phyloP scores from a whole-genome alignment of 2,113 vertebrate species.

The Camelus bactrianus region DNA sequence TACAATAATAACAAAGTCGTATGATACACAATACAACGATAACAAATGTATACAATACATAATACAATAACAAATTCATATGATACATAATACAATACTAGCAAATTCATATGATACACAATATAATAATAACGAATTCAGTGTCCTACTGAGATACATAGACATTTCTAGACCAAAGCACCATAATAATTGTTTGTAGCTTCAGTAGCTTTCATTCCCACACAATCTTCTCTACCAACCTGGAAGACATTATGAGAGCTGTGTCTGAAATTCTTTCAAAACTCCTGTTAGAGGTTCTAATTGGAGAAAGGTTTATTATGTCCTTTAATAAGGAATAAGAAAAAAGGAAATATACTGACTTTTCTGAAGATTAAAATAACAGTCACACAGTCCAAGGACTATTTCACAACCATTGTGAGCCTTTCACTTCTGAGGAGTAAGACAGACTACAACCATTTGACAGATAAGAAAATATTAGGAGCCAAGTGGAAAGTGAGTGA shows the following conservation, averaged over 20 bases:
- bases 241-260: not conserved
- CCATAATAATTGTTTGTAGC: not conserved
- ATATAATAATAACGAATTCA: not conserved
- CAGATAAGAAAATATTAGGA: not conserved
- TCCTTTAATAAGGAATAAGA: not conserved
- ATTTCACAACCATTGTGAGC: not conserved
- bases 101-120: not conserved
- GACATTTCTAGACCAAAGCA: not conserved
- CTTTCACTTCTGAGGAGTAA: not conserved
- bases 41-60: not conserved
- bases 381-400: not conserved
- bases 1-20: not conserved
- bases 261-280: not conserved
- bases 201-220: not conserved
- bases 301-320: not conserved
- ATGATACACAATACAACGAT: not conserved
- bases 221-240: not conserved
- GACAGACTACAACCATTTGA: not conserved
- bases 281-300: not conserved
- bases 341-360: not conserved
- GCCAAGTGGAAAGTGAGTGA: not conserved
- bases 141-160: not conserved
- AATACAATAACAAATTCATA: not conserved
- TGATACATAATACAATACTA: not conserved
- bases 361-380: not conserved